These are phyloP conservation scores for Macrotis lagotis DNA, from an alignment of 2,113 vertebrate genomes.

Conservation along the genomic window DNA sequence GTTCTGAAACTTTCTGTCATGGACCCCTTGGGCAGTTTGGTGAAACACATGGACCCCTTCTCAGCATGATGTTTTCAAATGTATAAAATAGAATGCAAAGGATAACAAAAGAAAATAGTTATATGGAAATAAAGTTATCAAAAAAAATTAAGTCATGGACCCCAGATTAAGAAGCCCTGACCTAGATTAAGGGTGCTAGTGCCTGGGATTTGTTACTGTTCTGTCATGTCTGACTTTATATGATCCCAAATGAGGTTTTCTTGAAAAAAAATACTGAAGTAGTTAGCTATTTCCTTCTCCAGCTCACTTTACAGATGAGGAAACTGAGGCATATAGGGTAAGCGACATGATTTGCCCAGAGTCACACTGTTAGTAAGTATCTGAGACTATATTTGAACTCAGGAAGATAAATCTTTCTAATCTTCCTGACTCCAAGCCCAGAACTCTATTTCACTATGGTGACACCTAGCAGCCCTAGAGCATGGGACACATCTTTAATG, in stretches of 20 bases:
- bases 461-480: not conserved
- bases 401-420: not conserved
- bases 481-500: not conserved
- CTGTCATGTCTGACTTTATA: not conserved
- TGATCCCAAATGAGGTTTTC: not conserved
- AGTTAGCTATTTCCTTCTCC: not conserved
- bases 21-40: not conserved
- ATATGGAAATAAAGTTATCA: not conserved
- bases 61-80: not conserved
- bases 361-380: not conserved
- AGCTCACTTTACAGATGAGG: not conserved
- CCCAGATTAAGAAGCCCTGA: not conserved
- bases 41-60: not conserved
- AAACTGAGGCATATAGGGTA: not conserved
- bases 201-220: not conserved
- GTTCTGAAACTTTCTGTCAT: not conserved
- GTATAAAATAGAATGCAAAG: not conserved
- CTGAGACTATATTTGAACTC: not conserved
- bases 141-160: not conserved
- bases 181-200: not conserved
- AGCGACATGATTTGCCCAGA: not conserved
- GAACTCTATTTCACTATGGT: not conserved
- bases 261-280: not conserved
- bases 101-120: not conserved
- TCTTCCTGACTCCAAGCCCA: not conserved